Conservation (phyloP, 35 echinoderm and acorn worm species). For the Holothuria glaberrima region DNA sequence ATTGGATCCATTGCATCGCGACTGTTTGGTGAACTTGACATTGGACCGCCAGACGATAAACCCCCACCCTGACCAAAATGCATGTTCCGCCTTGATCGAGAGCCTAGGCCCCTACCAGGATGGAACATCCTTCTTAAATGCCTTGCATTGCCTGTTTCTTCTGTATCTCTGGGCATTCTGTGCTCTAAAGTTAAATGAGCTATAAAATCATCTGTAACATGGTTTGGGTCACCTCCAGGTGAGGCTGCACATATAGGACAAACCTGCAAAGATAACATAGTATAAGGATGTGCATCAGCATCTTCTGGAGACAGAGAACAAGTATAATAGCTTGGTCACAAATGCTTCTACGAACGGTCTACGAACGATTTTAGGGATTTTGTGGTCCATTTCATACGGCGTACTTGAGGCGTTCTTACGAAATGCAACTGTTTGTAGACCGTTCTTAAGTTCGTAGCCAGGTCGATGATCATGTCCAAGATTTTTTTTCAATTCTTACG, state of each 20-base stretch:
- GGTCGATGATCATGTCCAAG: no score
- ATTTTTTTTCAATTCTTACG: no score
- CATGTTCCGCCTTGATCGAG: slow-evolving; percentile 94
- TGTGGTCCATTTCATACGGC: no score
- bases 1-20: slow-evolving; percentile 99
- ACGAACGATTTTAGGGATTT: no score
- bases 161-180: slow-evolving; percentile 90
- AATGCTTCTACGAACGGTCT: no score
- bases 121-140: slow-evolving; percentile 99
- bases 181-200: slow-evolving; percentile 97
- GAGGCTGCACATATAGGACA: slow-evolving; percentile 99
- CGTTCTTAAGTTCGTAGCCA: no score
- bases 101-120: slow-evolving; percentile 89
- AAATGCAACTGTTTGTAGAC: no score
- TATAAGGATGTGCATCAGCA: no score
- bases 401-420: no score
- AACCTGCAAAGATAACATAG: slow-evolving; percentile 54
- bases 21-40: slow-evolving; percentile 95
- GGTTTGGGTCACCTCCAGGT: slow-evolving; percentile 94
- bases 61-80: slow-evolving; percentile 90
- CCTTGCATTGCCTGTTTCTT: slow-evolving; percentile 94
- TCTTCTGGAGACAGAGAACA: no score
- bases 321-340: no score
- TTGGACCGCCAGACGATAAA: slow-evolving; percentile 76
- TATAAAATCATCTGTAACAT: slow-evolving; percentile 98